phyloP scores from a whole-genome alignment of 53 echinoderm and acorn worm genomes.

The Henricia sp. region DNA sequence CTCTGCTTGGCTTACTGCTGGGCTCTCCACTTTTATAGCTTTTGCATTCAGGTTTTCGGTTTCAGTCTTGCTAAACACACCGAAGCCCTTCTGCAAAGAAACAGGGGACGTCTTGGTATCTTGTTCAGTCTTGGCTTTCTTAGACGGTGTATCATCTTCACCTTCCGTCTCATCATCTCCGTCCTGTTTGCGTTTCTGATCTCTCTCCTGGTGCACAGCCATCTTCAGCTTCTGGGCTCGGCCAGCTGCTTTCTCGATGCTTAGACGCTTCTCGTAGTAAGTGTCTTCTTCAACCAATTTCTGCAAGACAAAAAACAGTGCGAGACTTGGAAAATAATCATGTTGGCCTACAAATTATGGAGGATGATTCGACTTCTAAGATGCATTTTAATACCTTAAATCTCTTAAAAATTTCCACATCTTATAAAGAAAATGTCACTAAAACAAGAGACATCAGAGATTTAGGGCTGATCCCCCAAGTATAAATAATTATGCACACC shows the following conservation, averaged over 20 bases:
- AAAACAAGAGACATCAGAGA: too few relatives aligned
- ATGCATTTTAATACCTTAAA: too few relatives aligned
- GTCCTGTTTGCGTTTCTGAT: constrained; percentile 61
- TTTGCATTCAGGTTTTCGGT: background rate
- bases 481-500: too few relatives aligned
- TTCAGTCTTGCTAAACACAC: constrained; percentile 47
- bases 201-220: constrained; percentile 42
- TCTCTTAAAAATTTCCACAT: too few relatives aligned
- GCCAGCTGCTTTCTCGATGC: constrained; percentile 77
- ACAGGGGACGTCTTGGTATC: constrained; percentile 6
- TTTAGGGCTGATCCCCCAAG: too few relatives aligned
- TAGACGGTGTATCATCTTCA: constrained; percentile 28
- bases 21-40: background rate
- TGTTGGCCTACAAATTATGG: too few relatives aligned
- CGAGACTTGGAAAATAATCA: too few relatives aligned
- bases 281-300: constrained; percentile 92
- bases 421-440: too few relatives aligned
- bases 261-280: constrained; percentile 80
- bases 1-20: background rate
- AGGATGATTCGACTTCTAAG: too few relatives aligned
- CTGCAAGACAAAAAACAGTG: constrained; percentile 68
- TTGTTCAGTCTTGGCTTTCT: constrained; percentile 41
- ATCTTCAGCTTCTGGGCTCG: constrained; percentile 41
- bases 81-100: constrained; percentile 46
- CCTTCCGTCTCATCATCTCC: constrained; percentile 32